Base-by-base conservation (phyloP, 2,888 invertebrate genomes). In the Eurytoma adleriae region DNA sequence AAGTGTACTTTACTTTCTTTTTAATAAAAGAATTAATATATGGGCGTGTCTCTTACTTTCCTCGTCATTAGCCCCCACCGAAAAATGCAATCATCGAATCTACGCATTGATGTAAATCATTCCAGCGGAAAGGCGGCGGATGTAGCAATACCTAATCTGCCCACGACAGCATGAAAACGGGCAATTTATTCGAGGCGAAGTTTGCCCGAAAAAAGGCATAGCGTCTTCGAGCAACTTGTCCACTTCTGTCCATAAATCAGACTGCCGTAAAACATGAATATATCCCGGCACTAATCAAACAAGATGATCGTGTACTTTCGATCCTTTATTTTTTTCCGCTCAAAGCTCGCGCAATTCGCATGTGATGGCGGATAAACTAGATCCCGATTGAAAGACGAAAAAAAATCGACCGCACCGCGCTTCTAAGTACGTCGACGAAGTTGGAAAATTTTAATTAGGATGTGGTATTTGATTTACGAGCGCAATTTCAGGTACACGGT, bases 121-220 rank as follows among this genome's bases (percentile, higher is more conserved):
- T 50, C 10, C 5, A 24, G 52, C 3, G 64, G 48, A 48, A 70
- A 48, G 4, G 20, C 27, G 20, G 18, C 20, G 7, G 54, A 64
- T 73, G 56, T 66, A 74, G 66, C 74, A 67, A 67, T 62, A 50
- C 30, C 64, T 30, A 20, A 13, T 24, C 20, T 61, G 14, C 1
- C 14, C 27, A 24, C 61, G 61, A 27, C 61, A 27, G 61, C 61
- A 14, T 14, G 24, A 24, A 61, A 20, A 10, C 61, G 24, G 27
- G 27, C 61, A 61, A 24, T 61, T 24, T 24, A 61, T 24, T 61
- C 20, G 3, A 48, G 5, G 24, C 54, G n/a, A 50, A 67, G 16
- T 16, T 54, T 40, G 40, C 7, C 20, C n/a, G 66, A 73, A 48
- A 61, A 24, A 12, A 16, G 24, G 54, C 54, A 54, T 54, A 59